Base-by-base conservation (phyloP, 2,113 vertebrate species). In the Galeopterus variegatus region DNA sequence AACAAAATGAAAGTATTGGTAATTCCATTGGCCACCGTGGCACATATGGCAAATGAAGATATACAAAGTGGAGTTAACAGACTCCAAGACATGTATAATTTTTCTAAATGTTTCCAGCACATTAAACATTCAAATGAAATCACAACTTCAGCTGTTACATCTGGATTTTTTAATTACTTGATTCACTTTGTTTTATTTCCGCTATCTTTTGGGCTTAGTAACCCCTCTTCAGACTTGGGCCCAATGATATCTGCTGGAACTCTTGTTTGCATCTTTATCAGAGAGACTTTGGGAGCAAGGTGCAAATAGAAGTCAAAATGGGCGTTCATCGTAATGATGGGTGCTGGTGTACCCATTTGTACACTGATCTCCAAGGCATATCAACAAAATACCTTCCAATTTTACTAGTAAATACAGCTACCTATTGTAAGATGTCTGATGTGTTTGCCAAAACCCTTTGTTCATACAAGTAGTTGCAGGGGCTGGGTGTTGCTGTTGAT, bases 151-250 rank as follows among this genome's bases (percentile, higher is more conserved):
- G 70, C 36, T 60, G 18, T 56, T 94, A 41, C 0, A 11, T n/a
- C 52, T 17, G 73, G n/a, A 28, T 86, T 93, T 94, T 86, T 75
- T 0, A 70, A 88, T 77, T 52, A 77, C n/a, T 33, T 24, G 58
- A 88, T 90, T 64, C 48, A 45, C 10, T 86, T 85, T 89, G 52
- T 87, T 94, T 89, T 64, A 83, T 79, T 92, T 94, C n/a, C 60
- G 33, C 60, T 64, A 0, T 73, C 21, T 21, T 17, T 36, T 88
- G 14, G 21, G 15, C 50, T 87, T 92, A 24, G 31, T 56, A 76
- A 69, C 64, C 21, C 72, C 50, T 52, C 21, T 92, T 58, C 10
- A 80, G 84, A 73, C 52, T 54, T 79, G 69, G 75, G 62, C 41
- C 77, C 24, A 48, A 11, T 82, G 69, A 65, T 62, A 60, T 88